Conservation (phyloP, 2,797 vertebrate species). For the Tachyglossus aculeatus region DNA sequence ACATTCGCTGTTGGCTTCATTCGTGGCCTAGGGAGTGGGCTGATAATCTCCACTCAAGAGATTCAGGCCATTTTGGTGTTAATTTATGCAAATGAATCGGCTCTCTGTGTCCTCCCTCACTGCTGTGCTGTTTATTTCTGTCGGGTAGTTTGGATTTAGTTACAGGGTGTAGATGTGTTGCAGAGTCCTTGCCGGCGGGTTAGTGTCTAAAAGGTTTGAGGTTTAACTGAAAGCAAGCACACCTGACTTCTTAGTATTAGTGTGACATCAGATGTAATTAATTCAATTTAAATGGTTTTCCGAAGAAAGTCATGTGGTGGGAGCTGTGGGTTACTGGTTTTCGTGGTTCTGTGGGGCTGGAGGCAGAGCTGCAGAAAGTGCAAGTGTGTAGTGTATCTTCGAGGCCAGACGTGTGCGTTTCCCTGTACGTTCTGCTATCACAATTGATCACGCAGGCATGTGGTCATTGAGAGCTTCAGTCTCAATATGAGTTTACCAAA, state of each 20-base stretch:
- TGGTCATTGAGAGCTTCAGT: background rate
- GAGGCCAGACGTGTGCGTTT: too few species aligned
- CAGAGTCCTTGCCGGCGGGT: background rate
- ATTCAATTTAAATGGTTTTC: background rate
- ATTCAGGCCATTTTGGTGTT: too few species aligned
- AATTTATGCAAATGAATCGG: too few species aligned
- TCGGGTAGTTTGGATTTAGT: background rate
- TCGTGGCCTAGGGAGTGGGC: too few species aligned
- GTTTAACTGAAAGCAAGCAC: background rate
- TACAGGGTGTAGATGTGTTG: background rate
- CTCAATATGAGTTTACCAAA: background rate
- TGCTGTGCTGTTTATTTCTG: too few species aligned
- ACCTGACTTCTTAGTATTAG: background rate
- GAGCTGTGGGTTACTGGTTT: background rate
- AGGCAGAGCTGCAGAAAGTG: background rate
- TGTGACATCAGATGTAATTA: background rate
- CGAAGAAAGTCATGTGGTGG: background rate
- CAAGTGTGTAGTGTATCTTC: too few species aligned
- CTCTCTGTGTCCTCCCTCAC: too few species aligned
- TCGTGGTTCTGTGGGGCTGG: background rate
- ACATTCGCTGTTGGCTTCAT: too few species aligned
- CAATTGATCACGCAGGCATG: background rate
- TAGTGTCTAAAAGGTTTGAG: background rate
- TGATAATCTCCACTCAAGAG: too few species aligned
- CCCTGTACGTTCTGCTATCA: background rate